Evolutionary conservation across 2,797 vertebrate species (phyloP).

Genomic region (Chaetophractus vellerosus): DNA sequence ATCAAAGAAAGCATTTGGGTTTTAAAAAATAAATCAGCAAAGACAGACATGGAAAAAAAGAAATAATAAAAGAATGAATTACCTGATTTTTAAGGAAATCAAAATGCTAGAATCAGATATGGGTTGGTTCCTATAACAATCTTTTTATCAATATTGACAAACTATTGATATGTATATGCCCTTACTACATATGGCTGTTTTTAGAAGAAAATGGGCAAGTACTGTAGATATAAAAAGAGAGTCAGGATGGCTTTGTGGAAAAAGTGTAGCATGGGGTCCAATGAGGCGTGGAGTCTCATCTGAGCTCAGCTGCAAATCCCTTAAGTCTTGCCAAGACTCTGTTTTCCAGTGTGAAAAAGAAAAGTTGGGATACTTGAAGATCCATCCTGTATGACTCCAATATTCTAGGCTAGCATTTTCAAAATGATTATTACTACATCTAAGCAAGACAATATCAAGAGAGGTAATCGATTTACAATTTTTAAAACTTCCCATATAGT

Average conservation of each 20-base stretch:
- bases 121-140: not conserved
- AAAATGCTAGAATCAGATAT: conserved; percentile 35
- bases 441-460: not conserved
- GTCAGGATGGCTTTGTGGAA: not conserved
- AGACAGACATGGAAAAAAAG: not conserved
- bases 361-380: not conserved
- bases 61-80: not conserved
- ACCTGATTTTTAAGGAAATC: not conserved
- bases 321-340: not conserved
- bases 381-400: not conserved
- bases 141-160: not conserved
- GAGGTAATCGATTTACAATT: not conserved
- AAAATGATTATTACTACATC: not conserved
- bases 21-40: conserved; percentile 24
- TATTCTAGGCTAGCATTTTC: not conserved
- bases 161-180: not conserved
- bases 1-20: not conserved
- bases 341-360: not conserved
- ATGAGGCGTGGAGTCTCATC: not conserved
- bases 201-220: not conserved
- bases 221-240: not conserved
- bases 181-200: not conserved
- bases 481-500: not conserved
- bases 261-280: not conserved
- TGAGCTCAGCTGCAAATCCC: not conserved